phyloP scores from a whole-genome alignment of 2,797 vertebrate genomes.

The Poliocrania exsul region DNA sequence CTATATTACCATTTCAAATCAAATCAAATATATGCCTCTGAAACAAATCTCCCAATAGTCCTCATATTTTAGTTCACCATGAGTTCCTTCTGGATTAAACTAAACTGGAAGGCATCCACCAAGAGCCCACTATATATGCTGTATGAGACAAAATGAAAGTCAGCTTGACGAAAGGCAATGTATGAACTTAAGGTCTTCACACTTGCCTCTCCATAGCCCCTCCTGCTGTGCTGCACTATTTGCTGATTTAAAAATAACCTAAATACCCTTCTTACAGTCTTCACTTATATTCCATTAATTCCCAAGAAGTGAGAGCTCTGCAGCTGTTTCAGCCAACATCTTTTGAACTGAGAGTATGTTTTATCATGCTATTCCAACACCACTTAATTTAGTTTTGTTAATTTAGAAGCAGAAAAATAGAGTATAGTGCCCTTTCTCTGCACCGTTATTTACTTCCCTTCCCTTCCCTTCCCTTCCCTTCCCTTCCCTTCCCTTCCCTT shows the following conservation, averaged over 20 bases:
- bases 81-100: background rate
- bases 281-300: background rate
- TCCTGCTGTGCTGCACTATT: background rate
- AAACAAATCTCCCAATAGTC: background rate
- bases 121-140: background rate
- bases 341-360: background rate
- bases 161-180: background rate
- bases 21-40: background rate
- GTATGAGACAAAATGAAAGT: background rate
- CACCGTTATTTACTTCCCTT: background rate
- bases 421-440: background rate
- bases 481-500: no score
- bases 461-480: background rate
- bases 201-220: background rate
- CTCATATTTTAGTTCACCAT: background rate
- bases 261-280: background rate
- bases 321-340: background rate
- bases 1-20: background rate
- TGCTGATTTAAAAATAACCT: background rate
- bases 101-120: background rate
- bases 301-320: background rate
- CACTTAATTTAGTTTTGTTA: background rate
- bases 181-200: background rate
- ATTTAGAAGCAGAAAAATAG: background rate
- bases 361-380: background rate